Conservation (phyloP, 2,113 vertebrate species). For the Pangasianodon gigas region DNA sequence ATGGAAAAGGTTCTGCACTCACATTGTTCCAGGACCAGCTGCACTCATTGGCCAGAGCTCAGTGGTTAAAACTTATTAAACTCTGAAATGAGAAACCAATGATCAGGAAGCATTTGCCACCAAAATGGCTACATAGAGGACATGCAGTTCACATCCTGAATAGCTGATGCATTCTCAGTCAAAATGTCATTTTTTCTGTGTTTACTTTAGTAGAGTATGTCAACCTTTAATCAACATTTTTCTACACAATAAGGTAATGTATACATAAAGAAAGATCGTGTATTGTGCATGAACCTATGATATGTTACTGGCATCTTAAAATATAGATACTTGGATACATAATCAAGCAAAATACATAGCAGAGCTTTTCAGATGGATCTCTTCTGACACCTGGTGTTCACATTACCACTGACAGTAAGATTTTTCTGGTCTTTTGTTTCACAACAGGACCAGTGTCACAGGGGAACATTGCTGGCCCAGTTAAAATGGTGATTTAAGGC, state of each 20-base stretch:
- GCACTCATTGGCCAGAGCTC: conserved; percentile 81
- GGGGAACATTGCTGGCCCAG: not conserved
- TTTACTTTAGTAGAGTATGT: not conserved
- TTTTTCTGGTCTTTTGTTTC: not conserved
- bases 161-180: not conserved
- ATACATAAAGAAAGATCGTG: not conserved
- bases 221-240: not conserved
- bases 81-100: conserved; percentile 81
- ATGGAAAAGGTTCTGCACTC: conserved; percentile 81
- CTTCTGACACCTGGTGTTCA: conserved; percentile 52
- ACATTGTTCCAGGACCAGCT: conserved; percentile 82
- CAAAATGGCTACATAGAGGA: not conserved
- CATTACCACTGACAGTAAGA: too few species aligned
- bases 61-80: conserved; percentile 88
- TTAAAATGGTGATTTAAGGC: not conserved
- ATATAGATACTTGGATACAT: not conserved
- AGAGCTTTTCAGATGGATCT: conserved; percentile 32
- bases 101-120: conserved; percentile 24
- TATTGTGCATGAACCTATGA: conserved; percentile 1
- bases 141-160: not conserved
- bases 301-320: not conserved
- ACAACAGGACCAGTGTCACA: not conserved
- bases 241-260: not conserved
- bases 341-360: not conserved
- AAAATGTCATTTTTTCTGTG: not conserved